Evolutionary conservation across 53 echinoderm and acorn worm genomes (phyloP).

Genomic region (Stichopus horrens): DNA sequence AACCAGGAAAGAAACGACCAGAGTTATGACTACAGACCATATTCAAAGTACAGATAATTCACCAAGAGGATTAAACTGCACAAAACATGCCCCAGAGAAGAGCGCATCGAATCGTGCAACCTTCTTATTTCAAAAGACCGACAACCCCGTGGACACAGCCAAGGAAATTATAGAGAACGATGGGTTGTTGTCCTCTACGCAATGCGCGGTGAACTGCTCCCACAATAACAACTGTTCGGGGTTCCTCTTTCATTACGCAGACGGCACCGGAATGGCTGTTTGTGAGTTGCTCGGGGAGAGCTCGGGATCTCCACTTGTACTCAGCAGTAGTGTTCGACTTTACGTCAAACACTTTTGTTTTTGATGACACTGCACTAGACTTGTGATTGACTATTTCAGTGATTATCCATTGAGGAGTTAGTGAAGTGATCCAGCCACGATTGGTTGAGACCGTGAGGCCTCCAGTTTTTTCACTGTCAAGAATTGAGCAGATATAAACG

Average conservation of each 20-base stretch:
- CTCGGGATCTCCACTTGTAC: background rate
- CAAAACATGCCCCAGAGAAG: background rate
- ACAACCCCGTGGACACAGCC: background rate
- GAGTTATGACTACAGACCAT: background rate
- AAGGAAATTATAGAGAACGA: background rate
- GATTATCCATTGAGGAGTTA: no score
- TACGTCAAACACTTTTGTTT: background rate
- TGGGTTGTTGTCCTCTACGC: background rate
- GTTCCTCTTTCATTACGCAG: background rate
- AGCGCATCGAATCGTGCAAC: background rate
- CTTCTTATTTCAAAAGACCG: slow-evolving; percentile 8
- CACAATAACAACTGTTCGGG: slow-evolving; percentile 12
- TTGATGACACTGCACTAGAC: background rate
- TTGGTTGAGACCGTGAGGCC: no score
- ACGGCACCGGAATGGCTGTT: background rate
- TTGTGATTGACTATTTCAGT: no score
- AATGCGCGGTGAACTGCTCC: slow-evolving; percentile 29
- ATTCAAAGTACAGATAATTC: background rate
- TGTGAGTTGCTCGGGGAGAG: slow-evolving; percentile 34
- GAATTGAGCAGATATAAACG: no score
- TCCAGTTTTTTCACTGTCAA: no score
- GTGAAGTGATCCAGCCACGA: no score
- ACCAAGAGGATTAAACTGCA: background rate
- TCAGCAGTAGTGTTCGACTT: background rate
- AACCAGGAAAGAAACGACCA: background rate